These are phyloP conservation scores for western clawed frog (Xenopus tropicalis) DNA, from an alignment of 2,113 vertebrate genomes.

Conservation along the genomic window DNA sequence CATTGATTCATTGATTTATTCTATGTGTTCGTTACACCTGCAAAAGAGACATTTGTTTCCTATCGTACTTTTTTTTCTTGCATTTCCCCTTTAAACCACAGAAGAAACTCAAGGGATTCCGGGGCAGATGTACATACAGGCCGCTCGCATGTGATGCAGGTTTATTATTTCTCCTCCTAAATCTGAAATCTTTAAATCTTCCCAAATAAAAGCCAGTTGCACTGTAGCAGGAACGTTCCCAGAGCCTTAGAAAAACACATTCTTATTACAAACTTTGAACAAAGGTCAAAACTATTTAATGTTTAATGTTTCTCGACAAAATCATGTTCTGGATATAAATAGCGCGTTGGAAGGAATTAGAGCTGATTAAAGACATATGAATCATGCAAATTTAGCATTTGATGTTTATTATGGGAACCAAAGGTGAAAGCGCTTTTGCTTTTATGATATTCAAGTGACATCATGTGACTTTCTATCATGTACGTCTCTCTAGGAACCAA, in stretches of 20 bases:
- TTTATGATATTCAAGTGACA: constrained; percentile 16
- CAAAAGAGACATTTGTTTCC: too few species aligned
- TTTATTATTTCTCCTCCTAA: not conserved
- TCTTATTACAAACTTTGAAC: constrained; percentile 18
- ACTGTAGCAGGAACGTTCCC: not conserved
- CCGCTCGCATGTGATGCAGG: not conserved
- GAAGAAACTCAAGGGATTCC: too few species aligned
- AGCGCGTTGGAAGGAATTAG: constrained; percentile 3
- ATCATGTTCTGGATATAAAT: constrained; percentile 9
- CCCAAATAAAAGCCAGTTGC: not conserved
- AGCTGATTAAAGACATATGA: constrained; percentile 15
- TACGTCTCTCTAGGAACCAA: not conserved
- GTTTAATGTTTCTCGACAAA: constrained; percentile 19
- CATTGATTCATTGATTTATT: too few species aligned
- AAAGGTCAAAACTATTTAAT: constrained; percentile 27
- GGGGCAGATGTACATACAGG: not conserved
- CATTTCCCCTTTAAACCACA: too few species aligned
- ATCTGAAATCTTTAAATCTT: not conserved
- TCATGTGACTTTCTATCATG: not conserved
- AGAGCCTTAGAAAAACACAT: constrained; percentile 19
- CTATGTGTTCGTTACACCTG: too few species aligned
- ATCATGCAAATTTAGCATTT: constrained; percentile 2
- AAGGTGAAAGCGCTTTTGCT: constrained; percentile 29
- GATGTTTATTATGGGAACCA: not conserved
- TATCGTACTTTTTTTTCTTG: too few species aligned